Conservation (phyloP, 2,797 vertebrate species). For the Spea hammondii region DNA sequence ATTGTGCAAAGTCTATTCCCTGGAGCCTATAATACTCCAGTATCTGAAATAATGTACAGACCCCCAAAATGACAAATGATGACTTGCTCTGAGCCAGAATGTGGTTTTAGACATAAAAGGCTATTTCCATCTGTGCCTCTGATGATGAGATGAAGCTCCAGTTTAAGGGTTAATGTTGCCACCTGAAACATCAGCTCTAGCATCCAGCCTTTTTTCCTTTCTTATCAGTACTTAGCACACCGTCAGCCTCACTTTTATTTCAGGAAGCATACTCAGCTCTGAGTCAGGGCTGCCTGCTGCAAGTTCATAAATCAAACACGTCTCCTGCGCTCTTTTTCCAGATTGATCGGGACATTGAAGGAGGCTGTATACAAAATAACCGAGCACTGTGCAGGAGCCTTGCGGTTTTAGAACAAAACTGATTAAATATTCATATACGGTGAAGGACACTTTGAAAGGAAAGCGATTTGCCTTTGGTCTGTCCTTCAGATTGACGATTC, state of each 20-base stretch:
- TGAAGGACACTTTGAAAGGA: constrained; percentile 23
- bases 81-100: too few relatives aligned
- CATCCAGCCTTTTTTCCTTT: background rate
- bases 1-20: too few relatives aligned
- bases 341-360: constrained; percentile 3
- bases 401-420: constrained; percentile 5
- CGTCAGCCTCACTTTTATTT: background rate
- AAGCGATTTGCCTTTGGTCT: background rate
- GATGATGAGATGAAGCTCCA: background rate
- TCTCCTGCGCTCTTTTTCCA: background rate
- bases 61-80: background rate
- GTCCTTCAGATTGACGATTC: background rate
- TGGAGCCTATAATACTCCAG: too few relatives aligned
- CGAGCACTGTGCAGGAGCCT: background rate
- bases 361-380: background rate
- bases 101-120: too few relatives aligned
- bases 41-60: too few relatives aligned
- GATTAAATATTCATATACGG: constrained; percentile 14
- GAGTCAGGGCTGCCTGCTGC: background rate
- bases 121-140: too few relatives aligned
- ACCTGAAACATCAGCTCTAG: background rate
- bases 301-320: constrained; percentile 5
- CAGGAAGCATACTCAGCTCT: background rate
- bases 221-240: background rate
- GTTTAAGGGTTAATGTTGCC: background rate